Conservation (phyloP, 2,888 invertebrate species). For the Sabellastarte sp. region DNA sequence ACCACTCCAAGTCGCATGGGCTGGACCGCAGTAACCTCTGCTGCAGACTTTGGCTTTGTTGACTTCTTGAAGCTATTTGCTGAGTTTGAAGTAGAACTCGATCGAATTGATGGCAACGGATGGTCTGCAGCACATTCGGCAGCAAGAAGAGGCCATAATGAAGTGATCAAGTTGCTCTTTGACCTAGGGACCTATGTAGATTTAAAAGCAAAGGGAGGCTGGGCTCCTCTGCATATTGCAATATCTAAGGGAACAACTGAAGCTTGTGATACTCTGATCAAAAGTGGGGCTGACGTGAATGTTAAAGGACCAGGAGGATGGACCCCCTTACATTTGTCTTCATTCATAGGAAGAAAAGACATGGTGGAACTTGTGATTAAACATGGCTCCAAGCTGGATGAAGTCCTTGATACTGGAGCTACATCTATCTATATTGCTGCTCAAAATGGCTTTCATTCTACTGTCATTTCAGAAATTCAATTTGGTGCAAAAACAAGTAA, state of each 20-base stretch:
- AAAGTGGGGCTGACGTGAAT: constrained; percentile 12
- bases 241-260: constrained; percentile 16
- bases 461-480: not conserved
- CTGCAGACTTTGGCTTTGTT: constrained; percentile 22
- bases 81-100: constrained; percentile 14
- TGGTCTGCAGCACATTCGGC: constrained; percentile 25
- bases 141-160: constrained; percentile 12
- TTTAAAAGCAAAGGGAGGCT: constrained; percentile 15
- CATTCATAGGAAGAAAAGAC: constrained; percentile 14
- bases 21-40: constrained; percentile 23
- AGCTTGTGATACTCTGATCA: constrained; percentile 7
- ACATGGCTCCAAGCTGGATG: not conserved
- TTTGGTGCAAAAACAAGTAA: constrained; percentile 12
- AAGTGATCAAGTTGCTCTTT: constrained; percentile 15
- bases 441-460: constrained; percentile 15
- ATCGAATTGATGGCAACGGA: constrained; percentile 21
- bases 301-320: constrained; percentile 21
- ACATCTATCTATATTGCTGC: constrained; percentile 25
- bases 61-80: constrained; percentile 10
- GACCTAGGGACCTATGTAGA: constrained; percentile 13
- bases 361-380: constrained; percentile 13
- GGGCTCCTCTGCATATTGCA: constrained; percentile 27
- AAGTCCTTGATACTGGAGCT: constrained; percentile 8
- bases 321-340: constrained; percentile 24
- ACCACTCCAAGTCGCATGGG: constrained; percentile 22